These are phyloP conservation scores for Sinhomidia bicolor DNA, from an alignment of 2,888 invertebrate genomes.

Conservation along the genomic window DNA sequence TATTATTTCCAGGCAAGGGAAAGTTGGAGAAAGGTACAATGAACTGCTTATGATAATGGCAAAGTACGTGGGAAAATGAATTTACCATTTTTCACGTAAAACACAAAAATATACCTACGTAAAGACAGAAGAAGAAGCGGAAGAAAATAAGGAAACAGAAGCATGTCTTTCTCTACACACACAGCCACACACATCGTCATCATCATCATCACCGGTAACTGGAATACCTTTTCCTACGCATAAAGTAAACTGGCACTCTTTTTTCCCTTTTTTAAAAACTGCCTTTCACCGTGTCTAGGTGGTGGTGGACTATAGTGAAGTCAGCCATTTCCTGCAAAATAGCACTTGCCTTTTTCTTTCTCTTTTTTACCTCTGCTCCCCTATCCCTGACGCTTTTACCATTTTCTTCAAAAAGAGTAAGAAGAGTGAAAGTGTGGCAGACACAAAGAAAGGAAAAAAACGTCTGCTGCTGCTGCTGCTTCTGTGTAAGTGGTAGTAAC, in stretches of 20 bases:
- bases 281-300: not conserved
- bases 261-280: too few relatives aligned
- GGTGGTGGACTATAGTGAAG: too few relatives aligned
- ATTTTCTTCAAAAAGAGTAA: not conserved
- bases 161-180: not conserved
- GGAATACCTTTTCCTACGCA: not conserved
- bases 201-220: not conserved
- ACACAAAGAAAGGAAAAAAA: conserved; percentile 1
- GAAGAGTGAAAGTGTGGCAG: conserved; percentile 12
- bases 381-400: conserved; percentile 13
- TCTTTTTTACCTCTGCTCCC: not conserved
- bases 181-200: too few relatives aligned
- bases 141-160: too few relatives aligned
- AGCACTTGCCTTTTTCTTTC: not conserved
- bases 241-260: not conserved
- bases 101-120: not conserved
- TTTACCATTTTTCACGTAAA: conserved; percentile 19
- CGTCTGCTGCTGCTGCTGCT: too few relatives aligned
- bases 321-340: conserved; percentile 24
- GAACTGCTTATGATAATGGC: conserved; percentile 13
- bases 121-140: too few relatives aligned
- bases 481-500: conserved; percentile 24
- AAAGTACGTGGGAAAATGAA: conserved; percentile 24
- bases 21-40: conserved; percentile 7
- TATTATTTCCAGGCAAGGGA: not conserved